Conservation (phyloP, 2,888 invertebrate genomes). For the Julus scanicus region DNA sequence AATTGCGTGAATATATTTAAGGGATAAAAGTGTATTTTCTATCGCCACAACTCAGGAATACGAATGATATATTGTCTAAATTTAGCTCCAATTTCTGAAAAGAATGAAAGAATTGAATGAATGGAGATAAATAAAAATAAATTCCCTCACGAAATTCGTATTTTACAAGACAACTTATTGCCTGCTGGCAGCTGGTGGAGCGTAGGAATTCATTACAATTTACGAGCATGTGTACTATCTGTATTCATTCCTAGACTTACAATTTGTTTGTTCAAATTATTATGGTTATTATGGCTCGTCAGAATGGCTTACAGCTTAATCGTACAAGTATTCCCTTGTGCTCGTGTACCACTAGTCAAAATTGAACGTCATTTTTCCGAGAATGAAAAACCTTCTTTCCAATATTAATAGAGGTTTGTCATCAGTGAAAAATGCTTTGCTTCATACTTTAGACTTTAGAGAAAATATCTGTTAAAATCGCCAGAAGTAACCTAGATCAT, state of each 20-base stretch:
- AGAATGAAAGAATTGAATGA: too few species aligned
- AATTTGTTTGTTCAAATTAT: too few species aligned
- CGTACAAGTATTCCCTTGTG: too few species aligned
- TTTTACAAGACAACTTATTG: background rate
- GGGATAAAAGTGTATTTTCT: background rate
- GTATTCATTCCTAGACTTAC: too few species aligned
- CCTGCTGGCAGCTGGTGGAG: too few species aligned
- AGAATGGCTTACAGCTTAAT: too few species aligned
- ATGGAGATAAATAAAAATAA: background rate
- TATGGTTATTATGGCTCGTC: too few species aligned
- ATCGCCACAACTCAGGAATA: background rate
- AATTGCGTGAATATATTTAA: conserved; percentile 25
- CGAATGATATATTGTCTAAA: background rate
- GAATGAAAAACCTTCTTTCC: background rate
- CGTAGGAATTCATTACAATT: too few species aligned
- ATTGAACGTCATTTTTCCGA: background rate
- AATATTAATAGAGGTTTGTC: background rate
- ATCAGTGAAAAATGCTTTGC: background rate
- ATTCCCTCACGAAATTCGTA: background rate
- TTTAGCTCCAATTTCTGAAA: background rate
- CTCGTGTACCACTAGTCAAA: background rate
- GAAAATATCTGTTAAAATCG: background rate
- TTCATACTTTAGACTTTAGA: background rate
- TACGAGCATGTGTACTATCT: too few species aligned
- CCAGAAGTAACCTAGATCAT: background rate